phyloP scores from a whole-genome alignment of 2,888 invertebrate genomes.

The Agrilus mali region DNA sequence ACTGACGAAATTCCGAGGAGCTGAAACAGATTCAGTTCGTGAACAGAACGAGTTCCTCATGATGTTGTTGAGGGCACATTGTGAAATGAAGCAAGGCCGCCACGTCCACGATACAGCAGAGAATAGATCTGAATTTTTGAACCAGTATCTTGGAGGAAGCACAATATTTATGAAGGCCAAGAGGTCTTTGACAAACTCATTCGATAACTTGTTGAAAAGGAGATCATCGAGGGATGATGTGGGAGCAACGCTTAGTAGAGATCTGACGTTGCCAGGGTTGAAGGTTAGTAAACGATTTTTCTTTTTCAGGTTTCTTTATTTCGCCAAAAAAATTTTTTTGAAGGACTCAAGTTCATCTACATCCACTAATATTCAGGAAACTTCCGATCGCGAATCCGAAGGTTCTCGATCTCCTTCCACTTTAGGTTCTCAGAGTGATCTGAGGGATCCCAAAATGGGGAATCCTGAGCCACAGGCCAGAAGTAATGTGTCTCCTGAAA shows the following conservation, averaged over 20 bases:
- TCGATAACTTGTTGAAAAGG: conserved; percentile 70
- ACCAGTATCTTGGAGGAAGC: conserved; percentile 67
- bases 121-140: conserved; percentile 74
- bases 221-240: conserved; percentile 62
- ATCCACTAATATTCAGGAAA: conserved; percentile 13
- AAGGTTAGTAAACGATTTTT: conserved; percentile 11
- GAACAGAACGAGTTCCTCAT: conserved; percentile 88
- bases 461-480: conserved; percentile 22
- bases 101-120: conserved; percentile 85
- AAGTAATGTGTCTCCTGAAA: conserved; percentile 20
- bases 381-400: conserved; percentile 24
- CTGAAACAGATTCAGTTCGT: conserved; percentile 56
- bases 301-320: neutral
- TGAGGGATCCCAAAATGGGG: conserved; percentile 20
- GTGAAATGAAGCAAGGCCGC: conserved; percentile 75
- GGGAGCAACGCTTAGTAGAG: conserved; percentile 24
- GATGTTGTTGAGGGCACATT: conserved; percentile 79
- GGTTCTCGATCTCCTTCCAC: conserved; percentile 27
- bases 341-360: conserved; percentile 35
- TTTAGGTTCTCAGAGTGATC: conserved; percentile 26
- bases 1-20: conserved; percentile 73
- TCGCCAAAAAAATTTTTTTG: conserved; percentile 2
- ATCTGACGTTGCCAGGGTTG: conserved; percentile 13
- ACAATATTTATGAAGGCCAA: conserved; percentile 80
- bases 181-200: conserved; percentile 68